Evolutionary conservation across 2,888 invertebrate genomes (phyloP), one percentile per base, ranked within the genome.

Genomic region (Odontomyia ornata): DNA sequence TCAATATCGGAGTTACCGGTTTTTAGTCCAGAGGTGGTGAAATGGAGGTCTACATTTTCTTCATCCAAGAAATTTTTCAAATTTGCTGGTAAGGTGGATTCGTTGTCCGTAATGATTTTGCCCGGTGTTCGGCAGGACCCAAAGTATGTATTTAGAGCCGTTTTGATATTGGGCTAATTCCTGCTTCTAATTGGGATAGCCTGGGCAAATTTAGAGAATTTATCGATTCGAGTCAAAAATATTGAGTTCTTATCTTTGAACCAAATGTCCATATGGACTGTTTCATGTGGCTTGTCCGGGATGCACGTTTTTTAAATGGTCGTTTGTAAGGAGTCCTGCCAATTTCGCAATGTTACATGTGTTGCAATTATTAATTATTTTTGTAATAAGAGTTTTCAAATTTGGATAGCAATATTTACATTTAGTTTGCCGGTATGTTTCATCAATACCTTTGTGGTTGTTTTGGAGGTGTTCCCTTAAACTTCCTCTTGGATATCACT

Each of bases 141-240:
- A 18, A 15, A n/a, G n/a, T n/a, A n/a, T n/a, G n/a, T n/a, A n/a
- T n/a, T n/a, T n/a, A n/a, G n/a, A n/a, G n/a, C n/a, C n/a, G n/a
- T n/a, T n/a, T n/a, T n/a, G n/a, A n/a, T n/a, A n/a, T n/a, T n/a
- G n/a, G n/a, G n/a, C n/a, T n/a, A n/a, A n/a, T n/a, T n/a, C n/a
- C n/a, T n/a, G n/a, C n/a, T n/a, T n/a, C n/a, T n/a, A n/a, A n/a
- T n/a, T n/a, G n/a, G n/a, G n/a, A n/a, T n/a, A n/a, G n/a, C n/a
- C n/a, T n/a, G n/a, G n/a, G n/a, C n/a, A n/a, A n/a, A n/a, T n/a
- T n/a, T n/a, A n/a, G 60, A 67, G 18, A 77, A 75, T 62, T 76
- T 77, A 25, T 79, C 77, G 1, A 79, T 79, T 7, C 76, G 13
- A 1, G 76, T 79, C 15, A 79, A 3, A 52, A 77, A 79, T 13